These are phyloP conservation scores for Mustela lutreola DNA, from an alignment of 2,113 vertebrate species.

Conservation along the genomic window DNA sequence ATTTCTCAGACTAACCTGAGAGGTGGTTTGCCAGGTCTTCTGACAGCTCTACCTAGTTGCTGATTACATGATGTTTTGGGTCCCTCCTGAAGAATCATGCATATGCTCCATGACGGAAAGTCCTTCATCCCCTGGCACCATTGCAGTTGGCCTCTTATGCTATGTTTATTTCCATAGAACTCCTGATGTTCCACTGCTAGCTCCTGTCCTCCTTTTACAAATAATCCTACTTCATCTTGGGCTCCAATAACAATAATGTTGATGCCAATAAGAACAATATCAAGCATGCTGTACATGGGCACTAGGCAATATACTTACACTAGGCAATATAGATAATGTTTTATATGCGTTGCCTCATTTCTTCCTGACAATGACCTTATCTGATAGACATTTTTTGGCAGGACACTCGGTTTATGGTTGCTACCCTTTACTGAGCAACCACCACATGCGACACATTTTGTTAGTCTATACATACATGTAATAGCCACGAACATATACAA, in stretches of 20 bases:
- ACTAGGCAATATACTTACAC: background rate
- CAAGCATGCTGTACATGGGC: background rate
- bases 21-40: background rate
- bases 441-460: background rate
- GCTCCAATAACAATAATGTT: background rate
- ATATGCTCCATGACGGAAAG: background rate
- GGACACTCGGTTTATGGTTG: background rate
- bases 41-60: background rate
- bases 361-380: background rate
- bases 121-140: background rate
- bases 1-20: background rate
- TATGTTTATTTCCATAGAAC: background rate
- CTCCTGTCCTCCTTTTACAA: background rate
- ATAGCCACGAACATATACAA: background rate
- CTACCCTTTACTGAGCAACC: background rate
- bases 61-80: background rate
- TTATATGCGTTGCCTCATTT: background rate
- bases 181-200: background rate
- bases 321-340: background rate
- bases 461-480: background rate
- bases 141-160: rapidly evolving
- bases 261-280: background rate
- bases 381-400: background rate
- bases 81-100: background rate
- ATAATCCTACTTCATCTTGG: background rate